phyloP scores from a whole-genome alignment of 2,113 vertebrate genomes.

The Rhinogobius similis region DNA sequence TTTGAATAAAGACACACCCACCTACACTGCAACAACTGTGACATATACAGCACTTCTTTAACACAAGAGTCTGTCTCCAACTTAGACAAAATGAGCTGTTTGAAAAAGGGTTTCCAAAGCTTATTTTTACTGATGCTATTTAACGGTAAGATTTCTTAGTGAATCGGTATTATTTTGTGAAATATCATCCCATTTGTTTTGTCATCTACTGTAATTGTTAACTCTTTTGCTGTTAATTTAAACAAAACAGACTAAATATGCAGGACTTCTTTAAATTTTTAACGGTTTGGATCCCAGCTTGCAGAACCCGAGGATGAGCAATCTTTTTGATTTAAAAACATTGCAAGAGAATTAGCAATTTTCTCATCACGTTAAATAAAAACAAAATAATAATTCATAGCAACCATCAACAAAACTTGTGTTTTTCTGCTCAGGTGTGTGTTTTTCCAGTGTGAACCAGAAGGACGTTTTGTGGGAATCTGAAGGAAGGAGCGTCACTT shows the following conservation, averaged over 20 bases:
- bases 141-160: background rate
- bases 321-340: background rate
- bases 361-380: too few relatives aligned
- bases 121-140: background rate
- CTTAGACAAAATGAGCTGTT: background rate
- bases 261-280: too few relatives aligned
- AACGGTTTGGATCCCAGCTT: too few relatives aligned
- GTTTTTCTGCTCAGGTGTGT: background rate
- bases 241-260: too few relatives aligned
- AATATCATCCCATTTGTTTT: too few relatives aligned
- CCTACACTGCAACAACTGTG: background rate
- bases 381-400: too few relatives aligned
- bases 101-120: background rate
- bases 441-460: conserved; percentile 35
- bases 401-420: background rate
- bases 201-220: too few relatives aligned
- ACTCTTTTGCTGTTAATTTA: background rate
- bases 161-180: background rate
- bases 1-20: background rate
- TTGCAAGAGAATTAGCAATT: too few relatives aligned
- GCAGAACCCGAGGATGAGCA: too few relatives aligned
- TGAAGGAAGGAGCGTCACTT: conserved; percentile 22
- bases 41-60: conserved; percentile 13
- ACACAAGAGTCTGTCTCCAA: background rate
- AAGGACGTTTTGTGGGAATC: conserved; percentile 17